Evolutionary conservation across 1,140 invertebrate species (phyloP), one percentile per base, ranked within the genome.

Genomic region (Meloidogyne exigua): DNA sequence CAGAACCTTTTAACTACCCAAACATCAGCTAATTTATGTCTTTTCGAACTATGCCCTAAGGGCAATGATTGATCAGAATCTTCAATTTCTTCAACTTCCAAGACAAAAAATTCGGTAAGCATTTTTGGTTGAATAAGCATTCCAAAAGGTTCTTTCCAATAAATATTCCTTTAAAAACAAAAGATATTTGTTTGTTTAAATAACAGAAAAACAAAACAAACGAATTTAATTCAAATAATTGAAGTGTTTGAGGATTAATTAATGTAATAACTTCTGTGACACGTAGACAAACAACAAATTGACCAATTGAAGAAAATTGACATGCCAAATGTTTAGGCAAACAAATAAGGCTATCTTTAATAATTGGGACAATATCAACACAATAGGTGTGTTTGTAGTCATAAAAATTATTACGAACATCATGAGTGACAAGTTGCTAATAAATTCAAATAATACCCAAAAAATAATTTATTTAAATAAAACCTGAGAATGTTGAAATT

Each of bases 391-490:
- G 93, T 89, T 99, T 99, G 88, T 98, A 99, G 88, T 98, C 98
- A 88, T 94, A 98, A 44, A 92, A 92, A 87, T 99, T 99, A 86
- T 93, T 98, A 87, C 95, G 94, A 42, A 94, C 93, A 89, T 99
- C 97, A 86, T 99, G 96, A 1, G 96, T 98, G 81, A 99, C 93
- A 13, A 99, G 90, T 85, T 96, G 95, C 88, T 98, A 95, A 0
- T 95, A 95, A 18, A 7, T 32, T 68, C 21, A 73, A 73, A 72
- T 12, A 88, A 92, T 42, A 12, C 7, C 15, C 18, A 62, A n/a
- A 39, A 32, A 72, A 84, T 3, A 7, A 32, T 32, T 32, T 32
- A 3, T 91, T 92, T 32, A 70, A 57, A 18, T 72, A 65, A 49
- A 69, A 75, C 81, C 83, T 89, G 85, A 12, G 86, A 83, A 68